Evolutionary conservation across 2,888 invertebrate genomes (phyloP).

Genomic region (Fragum fragum): DNA sequence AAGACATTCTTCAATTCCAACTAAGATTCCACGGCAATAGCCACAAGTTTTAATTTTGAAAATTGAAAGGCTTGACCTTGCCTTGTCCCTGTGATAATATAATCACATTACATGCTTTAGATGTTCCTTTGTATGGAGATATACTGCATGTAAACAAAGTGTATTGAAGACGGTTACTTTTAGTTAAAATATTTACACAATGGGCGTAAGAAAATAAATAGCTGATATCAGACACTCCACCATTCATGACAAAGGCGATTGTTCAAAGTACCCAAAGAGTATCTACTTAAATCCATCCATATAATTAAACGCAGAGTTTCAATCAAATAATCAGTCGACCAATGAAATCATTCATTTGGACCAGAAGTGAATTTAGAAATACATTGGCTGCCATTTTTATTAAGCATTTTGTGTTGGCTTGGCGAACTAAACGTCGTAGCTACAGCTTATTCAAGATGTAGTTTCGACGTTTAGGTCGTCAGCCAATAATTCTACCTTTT

Average conservation of each 20-base stretch:
- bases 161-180: slow-evolving; percentile 4
- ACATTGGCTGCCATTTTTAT: too few species aligned
- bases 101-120: slow-evolving; percentile 30
- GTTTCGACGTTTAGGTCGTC: too few species aligned
- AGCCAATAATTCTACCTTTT: too few species aligned
- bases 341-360: too few species aligned
- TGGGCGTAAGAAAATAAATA: slow-evolving; percentile 23
- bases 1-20: not conserved
- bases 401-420: too few species aligned
- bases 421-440: too few species aligned
- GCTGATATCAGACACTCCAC: slow-evolving; percentile 9
- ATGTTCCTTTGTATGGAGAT: slow-evolving; percentile 5
- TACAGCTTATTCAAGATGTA: too few species aligned
- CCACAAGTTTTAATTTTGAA: slow-evolving; percentile 16
- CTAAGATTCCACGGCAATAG: not conserved
- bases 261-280: too few species aligned
- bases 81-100: not conserved
- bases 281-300: too few species aligned
- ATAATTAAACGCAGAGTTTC: too few species aligned
- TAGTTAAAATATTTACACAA: slow-evolving; percentile 14
- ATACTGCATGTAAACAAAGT: slow-evolving; percentile 18
- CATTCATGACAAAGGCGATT: slow-evolving; percentile 5
- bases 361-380: too few species aligned
- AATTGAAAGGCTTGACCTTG: slow-evolving; percentile 11
- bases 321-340: too few species aligned